Evolutionary conservation across 1,140 invertebrate species (phyloP), one percentile per base, ranked within the genome.

Genomic region (Homarus americanus): DNA sequence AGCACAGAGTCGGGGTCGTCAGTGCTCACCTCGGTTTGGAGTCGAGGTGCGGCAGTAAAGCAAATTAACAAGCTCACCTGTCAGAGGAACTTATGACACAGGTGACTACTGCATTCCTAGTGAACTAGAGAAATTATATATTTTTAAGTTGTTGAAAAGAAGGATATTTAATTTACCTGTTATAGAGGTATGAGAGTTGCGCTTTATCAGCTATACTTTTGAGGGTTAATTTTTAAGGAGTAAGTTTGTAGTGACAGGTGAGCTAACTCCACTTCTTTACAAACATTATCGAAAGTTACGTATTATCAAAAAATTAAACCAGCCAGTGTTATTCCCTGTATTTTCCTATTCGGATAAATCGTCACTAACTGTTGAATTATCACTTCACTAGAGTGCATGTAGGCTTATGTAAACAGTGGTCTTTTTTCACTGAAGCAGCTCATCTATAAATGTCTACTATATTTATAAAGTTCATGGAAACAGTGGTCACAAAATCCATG

Each of bases 1-100:
- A 84, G 82, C 82, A 84, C 82, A 83, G 58, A 84, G 82, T 84
- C 82, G 66, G 82, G 82, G 82, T 84, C 63, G 53, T n/a, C n/a
- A n/a, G 82, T 72, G 82, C 82, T 40, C 82, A 72, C 82, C 82
- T 41, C 63, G 63, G 63, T 38, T 7, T 17, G n/a, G 76, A 38
- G 32, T 28, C 58, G 66, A 41, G 82, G 82, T 41, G 82, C 63
- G 63, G 82, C 82, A 83, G 38, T 34, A 63, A 58, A 63, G 49
- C 41, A 58, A 58, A 63, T 63, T 44, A 69, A 17, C 12, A 34
- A 58, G 53, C 28, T 38, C 53, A 63, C n/a, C 49, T 82, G 79
- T 58, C 79, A 20, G 15, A 38, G 49, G 63, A 69, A 69, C 63
- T 69, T 69, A 32, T 69, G 63, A 69, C 5, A 32, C n/a, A 9